These are phyloP conservation scores for Akabosia matsudoensis DNA, from an alignment of 1,140 invertebrate species.

Conservation along the genomic window DNA sequence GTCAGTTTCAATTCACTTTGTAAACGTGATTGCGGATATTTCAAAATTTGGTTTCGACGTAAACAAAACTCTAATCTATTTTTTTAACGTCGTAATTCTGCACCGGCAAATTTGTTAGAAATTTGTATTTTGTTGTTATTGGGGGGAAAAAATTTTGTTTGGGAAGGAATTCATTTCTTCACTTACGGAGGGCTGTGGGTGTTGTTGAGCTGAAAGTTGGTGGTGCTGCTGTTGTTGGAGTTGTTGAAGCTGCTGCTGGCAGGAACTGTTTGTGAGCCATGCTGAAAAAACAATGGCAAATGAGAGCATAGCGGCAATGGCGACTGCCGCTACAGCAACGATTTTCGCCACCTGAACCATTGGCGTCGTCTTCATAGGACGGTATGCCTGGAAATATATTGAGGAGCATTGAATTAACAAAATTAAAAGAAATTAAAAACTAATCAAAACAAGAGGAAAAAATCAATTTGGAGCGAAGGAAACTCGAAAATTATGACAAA, in stretches of 20 bases:
- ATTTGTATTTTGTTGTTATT: too few species aligned
- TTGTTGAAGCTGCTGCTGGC: constrained; percentile 33
- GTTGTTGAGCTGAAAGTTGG: neutral
- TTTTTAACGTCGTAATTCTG: too few species aligned
- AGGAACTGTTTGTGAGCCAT: constrained; percentile 36
- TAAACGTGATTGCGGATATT: too few species aligned
- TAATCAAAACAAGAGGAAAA: too few species aligned
- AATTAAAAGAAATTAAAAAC: too few species aligned
- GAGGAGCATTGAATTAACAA: neutral
- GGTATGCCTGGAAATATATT: constrained; percentile 38
- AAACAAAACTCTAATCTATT: too few species aligned
- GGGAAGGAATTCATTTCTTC: constrained; percentile 26
- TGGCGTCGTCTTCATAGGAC: constrained; percentile 29
- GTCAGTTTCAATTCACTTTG: too few species aligned
- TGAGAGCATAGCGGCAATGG: constrained; percentile 41
- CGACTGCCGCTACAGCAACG: constrained; percentile 36
- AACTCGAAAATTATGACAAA: too few species aligned
- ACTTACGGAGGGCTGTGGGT: constrained; percentile 30
- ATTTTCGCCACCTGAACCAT: constrained; percentile 43
- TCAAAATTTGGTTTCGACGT: too few species aligned
- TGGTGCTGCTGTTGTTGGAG: neutral
- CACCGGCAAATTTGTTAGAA: too few species aligned
- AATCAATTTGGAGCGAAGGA: too few species aligned
- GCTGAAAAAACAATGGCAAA: constrained; percentile 44
- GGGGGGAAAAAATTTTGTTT: too few species aligned